These are phyloP conservation scores for Apis cerana DNA, from an alignment of 1,140 invertebrate genomes.

Conservation along the genomic window DNA sequence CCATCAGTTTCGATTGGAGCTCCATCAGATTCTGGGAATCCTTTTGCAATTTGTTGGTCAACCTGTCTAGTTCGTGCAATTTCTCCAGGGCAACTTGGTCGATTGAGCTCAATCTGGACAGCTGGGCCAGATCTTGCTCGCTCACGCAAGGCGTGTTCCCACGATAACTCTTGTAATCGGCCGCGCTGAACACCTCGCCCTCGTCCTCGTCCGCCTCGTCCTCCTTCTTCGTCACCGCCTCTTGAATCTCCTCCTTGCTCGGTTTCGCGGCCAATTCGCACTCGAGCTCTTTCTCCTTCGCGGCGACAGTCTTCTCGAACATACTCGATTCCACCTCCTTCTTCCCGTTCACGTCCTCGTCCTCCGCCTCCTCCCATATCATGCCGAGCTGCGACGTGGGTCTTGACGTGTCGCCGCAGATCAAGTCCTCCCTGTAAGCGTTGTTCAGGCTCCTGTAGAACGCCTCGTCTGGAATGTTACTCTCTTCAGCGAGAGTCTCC, in stretches of 20 bases:
- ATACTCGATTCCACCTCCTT: constrained; percentile 70
- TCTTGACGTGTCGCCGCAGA: constrained; percentile 84
- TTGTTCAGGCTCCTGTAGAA: constrained; percentile 94
- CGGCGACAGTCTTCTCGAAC: constrained; percentile 68
- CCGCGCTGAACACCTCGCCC: constrained; percentile 87
- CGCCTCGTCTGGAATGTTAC: constrained; percentile 88
- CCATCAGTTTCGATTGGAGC: constrained; percentile 86
- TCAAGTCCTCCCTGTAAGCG: constrained; percentile 90
- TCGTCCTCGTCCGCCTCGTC: constrained; percentile 79
- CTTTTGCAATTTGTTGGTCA: constrained; percentile 88
- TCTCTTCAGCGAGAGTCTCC: constrained; percentile 80
- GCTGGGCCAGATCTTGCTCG: constrained; percentile 89
- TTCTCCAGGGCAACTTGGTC: constrained; percentile 89
- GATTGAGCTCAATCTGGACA: constrained; percentile 87
- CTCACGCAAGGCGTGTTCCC: constrained; percentile 88
- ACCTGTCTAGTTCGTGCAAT: constrained; percentile 88
- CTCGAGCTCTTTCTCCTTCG: constrained; percentile 70
- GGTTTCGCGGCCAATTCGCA: constrained; percentile 60
- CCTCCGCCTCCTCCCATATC: constrained; percentile 88
- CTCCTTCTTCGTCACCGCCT: constrained; percentile 73
- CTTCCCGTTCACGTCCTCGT: constrained; percentile 79
- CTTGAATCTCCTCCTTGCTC: constrained; percentile 79
- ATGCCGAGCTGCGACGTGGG: constrained; percentile 88
- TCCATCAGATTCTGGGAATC: constrained; percentile 90
- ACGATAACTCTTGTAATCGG: constrained; percentile 90